These are phyloP conservation scores for Chalcosyrphus nemorum DNA, from an alignment of 2,888 invertebrate genomes.

Conservation along the genomic window DNA sequence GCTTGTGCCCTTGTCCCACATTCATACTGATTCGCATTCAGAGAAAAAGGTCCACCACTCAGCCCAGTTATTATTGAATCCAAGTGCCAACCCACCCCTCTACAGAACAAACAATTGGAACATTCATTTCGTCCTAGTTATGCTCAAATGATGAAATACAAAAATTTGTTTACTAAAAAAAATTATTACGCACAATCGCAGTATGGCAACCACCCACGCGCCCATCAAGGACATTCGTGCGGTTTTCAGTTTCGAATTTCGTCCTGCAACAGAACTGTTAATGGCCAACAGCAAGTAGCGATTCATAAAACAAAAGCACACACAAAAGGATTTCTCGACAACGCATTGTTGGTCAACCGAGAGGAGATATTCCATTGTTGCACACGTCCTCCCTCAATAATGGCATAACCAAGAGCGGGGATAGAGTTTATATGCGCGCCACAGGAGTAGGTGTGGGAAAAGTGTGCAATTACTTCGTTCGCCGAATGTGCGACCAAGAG, in stretches of 20 bases:
- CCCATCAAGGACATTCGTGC: conserved; percentile 46
- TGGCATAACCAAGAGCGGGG: conserved; percentile 4
- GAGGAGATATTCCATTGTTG: conserved; percentile 30
- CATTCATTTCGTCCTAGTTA: conserved; percentile 53
- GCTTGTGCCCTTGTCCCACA: conserved; percentile 69
- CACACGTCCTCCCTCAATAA: neutral
- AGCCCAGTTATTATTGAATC: conserved; percentile 64
- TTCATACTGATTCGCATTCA: conserved; percentile 25
- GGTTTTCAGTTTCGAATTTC: neutral
- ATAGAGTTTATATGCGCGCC: neutral
- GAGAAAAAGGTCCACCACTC: conserved; percentile 20
- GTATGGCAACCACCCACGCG: neutral
- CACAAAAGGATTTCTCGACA: conserved; percentile 8
- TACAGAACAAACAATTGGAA: conserved; percentile 6
- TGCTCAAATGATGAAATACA: conserved; percentile 14
- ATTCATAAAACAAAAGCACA: conserved; percentile 41
- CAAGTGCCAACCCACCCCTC: conserved; percentile 38
- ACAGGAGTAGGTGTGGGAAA: neutral
- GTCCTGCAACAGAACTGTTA: neutral
- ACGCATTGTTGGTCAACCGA: conserved; percentile 62
- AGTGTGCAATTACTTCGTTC: conserved; percentile 39
- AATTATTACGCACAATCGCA: conserved; percentile 30
- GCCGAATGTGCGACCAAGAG: conserved; percentile 7
- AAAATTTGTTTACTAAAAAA: conserved; percentile 29
- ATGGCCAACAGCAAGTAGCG: conserved; percentile 43